Base-by-base conservation (phyloP, 92 coral and sea anemone genomes). In the Bergia puertoricense region DNA sequence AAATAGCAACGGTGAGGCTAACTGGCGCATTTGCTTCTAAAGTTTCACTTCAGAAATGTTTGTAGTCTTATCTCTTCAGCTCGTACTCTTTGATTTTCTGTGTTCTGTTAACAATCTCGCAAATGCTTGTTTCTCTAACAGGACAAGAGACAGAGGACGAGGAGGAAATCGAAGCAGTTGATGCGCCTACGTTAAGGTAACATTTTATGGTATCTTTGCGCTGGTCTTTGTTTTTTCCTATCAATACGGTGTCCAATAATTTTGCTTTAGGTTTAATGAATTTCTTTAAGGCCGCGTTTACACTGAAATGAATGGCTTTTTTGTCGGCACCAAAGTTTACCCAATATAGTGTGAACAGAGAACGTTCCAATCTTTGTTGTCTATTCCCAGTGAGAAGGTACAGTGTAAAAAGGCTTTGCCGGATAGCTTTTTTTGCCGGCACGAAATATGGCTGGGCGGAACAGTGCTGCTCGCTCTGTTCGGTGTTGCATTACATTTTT, bases 91-190 rank as follows among this genome's bases (percentile, higher is more conserved):
- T 54, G 38, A 11, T 37, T 73, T 44, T 84, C 54, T 7, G n/a
- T 51, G 5, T 74, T 41, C 65, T 85, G 65, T 15, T 44, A 69
- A n/a, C 30, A 69, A 36, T 79, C 37, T 16, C 79, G 22, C 38
- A 30, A 86, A 65, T 76, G 41, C 20, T 2, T 62, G 75, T 4
- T 22, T 43, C 41, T 65, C 40, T 23, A 15, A 22, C 74, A 95
- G 98, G 86, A 62, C 90, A 86, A 45, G 94, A 76, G 45, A 93
- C 95, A 37, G 98, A 93, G 66, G 94, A 90, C 8, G 95, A 94
- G 23, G 96, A 91, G 77, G 93, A 94, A 43, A 93, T 86, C 44
- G 94, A 92, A 43, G 81, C 79, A 23, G 90, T 86, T 66, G 90
- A 92, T 46, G 84, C 90, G 88, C 90, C 88, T 89, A 91, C 85